Evolutionary conservation across 1,140 invertebrate genomes (phyloP).

Genomic region (Drosophila repletoides): DNA sequence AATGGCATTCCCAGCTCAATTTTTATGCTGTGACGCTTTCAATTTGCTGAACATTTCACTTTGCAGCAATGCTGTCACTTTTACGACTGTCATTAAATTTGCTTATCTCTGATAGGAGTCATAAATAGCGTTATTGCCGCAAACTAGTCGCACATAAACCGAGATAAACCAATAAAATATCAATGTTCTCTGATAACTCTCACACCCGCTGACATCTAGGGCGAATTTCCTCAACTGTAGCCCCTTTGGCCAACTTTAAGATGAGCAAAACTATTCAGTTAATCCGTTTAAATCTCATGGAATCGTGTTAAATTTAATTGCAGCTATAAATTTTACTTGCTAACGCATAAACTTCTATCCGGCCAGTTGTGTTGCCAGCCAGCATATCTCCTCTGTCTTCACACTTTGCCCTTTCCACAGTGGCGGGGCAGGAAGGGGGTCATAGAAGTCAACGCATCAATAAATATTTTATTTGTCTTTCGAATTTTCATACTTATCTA

Average conservation of each 20-base stretch:
- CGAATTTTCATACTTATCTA: too few relatives aligned
- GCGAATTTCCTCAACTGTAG: background rate
- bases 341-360: constrained; percentile 69
- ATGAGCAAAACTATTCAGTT: constrained; percentile 68
- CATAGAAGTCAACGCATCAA: too few relatives aligned
- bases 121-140: constrained; percentile 12
- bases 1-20: too few relatives aligned
- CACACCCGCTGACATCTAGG: constrained; percentile 3
- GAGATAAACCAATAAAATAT: constrained; percentile 72
- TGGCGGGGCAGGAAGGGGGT: too few relatives aligned
- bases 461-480: too few relatives aligned
- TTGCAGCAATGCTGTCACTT: constrained; percentile 1
- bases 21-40: too few relatives aligned
- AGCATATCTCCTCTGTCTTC: background rate
- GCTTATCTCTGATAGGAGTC: constrained; percentile 19
- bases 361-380: constrained; percentile 22
- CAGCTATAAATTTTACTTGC: constrained; percentile 67
- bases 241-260: constrained; percentile 34
- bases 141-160: constrained; percentile 54
- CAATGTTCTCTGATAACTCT: constrained; percentile 48
- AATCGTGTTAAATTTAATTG: constrained; percentile 79
- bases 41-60: constrained; percentile 25
- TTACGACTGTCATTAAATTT: constrained; percentile 24
- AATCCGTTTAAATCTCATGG: constrained; percentile 74
- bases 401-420: too few relatives aligned